Base-by-base conservation (phyloP, 2,113 vertebrate species). In the Neogobius melanostomus region DNA sequence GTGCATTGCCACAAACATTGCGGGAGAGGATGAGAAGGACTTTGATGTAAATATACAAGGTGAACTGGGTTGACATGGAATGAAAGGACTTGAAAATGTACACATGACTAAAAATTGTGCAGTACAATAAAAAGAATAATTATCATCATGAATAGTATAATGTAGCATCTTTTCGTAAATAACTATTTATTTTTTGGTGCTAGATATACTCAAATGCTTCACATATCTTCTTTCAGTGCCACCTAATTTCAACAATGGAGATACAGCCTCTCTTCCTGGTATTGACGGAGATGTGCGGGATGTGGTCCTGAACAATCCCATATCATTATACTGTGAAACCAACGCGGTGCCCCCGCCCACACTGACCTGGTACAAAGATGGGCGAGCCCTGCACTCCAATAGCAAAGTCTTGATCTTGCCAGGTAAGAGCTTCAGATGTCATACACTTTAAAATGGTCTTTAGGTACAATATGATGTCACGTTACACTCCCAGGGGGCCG, bases 31-130 rank as follows among this genome's bases (percentile, higher is more conserved):
- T 82, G 97, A 99, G 88, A 84, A 97, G 93, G 97, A 99, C 89
- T 99, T 97, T 93, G 98, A 99, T 94, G 95, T 99, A 91, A 98
- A 94, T 93, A 94, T 99, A 92, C 98, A 99, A 98, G 97, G 98
- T 99, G 94, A 94, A 91, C 81, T 84, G 81, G 87, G 85, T 83
- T 82, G 76, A 85, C 76, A 86, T 54, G 61, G 16, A 48, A 77
- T 69, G 67, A 71, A 61, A 76, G 56, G 48, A 70, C 42, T 73
- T 71, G 66, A 66, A 64, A 52, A 64, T 73, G 72, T 42, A 69
- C 16, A 16, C 9, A 54, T 9, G 7, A 28, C 17, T 56, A 6
- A 28, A 56, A 28, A 36, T 36, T 36, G 1, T 36, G 3, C 3
- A 36, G 3, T 36, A 36, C 3, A 36, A 36, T 36, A 36, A 36